Evolutionary conservation across 1,140 invertebrate genomes (phyloP).

Genomic region (Chionoecetes opilio): DNA sequence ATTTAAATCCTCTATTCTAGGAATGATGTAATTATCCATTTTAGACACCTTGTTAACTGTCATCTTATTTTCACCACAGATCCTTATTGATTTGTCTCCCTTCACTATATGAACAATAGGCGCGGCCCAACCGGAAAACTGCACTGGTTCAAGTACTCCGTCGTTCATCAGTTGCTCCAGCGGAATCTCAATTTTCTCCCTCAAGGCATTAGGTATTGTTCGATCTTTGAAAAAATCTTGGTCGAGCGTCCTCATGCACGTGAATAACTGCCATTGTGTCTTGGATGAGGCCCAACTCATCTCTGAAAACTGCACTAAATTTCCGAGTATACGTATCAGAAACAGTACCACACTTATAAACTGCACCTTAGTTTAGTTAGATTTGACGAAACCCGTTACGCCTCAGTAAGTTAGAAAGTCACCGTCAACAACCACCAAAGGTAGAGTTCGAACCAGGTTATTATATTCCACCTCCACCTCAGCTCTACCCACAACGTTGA

Average conservation of each 20-base stretch:
- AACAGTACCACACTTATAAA: not conserved
- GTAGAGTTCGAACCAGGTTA: not conserved
- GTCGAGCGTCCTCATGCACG: not conserved
- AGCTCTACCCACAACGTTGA: not conserved
- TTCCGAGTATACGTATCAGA: not conserved
- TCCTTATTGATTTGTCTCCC: not conserved
- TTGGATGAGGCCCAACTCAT: not conserved
- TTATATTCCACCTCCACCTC: not conserved
- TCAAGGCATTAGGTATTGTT: not conserved
- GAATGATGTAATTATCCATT: not conserved
- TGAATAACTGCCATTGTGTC: not conserved
- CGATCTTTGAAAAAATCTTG: not conserved
- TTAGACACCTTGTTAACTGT: not conserved
- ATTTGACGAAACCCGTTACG: not conserved
- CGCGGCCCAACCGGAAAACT: not conserved
- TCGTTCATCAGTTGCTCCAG: not conserved
- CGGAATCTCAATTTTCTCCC: not conserved
- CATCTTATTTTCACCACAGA: not conserved
- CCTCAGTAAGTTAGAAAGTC: not conserved
- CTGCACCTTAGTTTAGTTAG: not conserved
- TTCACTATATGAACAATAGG: not conserved
- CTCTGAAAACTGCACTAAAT: not conserved
- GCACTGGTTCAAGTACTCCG: not conserved
- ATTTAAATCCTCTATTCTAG: not conserved
- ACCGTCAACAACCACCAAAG: slow-evolving; percentile 4